phyloP scores from a whole-genome alignment of 1,140 invertebrate genomes.

The Drosophila baimaii region DNA sequence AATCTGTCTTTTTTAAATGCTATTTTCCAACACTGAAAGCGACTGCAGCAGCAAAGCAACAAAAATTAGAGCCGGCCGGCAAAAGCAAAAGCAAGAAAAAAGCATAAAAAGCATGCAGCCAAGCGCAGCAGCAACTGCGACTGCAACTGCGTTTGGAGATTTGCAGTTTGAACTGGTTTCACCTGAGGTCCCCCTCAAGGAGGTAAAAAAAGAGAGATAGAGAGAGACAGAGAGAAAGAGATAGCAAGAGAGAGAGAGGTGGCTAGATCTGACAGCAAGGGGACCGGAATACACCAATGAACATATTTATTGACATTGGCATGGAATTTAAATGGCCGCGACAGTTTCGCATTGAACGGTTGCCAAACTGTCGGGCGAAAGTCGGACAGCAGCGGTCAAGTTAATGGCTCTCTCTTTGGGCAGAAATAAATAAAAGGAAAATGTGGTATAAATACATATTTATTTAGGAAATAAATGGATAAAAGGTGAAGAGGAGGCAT shows the following conservation, averaged over 20 bases:
- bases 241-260: constrained; percentile 11
- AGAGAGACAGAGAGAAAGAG: constrained; percentile 11
- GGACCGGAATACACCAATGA: constrained; percentile 32
- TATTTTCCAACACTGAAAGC: constrained; percentile 10
- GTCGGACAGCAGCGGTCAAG: constrained; percentile 22
- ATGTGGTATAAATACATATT: no score
- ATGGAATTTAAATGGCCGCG: constrained; percentile 47
- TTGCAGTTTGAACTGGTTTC: constrained; percentile 63
- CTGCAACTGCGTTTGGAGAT: constrained; percentile 52
- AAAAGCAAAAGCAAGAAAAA: constrained; percentile 9
- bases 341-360: constrained; percentile 36
- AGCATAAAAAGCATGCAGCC: constrained; percentile 42
- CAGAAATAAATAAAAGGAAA: no score
- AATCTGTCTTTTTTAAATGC: background rate
- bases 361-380: constrained; percentile 39
- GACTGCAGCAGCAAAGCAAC: background rate
- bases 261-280: constrained; percentile 21
- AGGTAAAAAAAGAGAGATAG: background rate
- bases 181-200: constrained; percentile 36
- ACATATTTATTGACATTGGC: constrained; percentile 44
- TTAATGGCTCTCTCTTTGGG: background rate
- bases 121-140: constrained; percentile 49
- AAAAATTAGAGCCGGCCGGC: constrained; percentile 68
- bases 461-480: background rate
- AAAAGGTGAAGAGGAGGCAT: no score